A percentile compares a stretch with the other conserved stretches of the same genome.
Conservation (phyloP, 2,888 invertebrate species). For the Dynastes maya region DNA sequence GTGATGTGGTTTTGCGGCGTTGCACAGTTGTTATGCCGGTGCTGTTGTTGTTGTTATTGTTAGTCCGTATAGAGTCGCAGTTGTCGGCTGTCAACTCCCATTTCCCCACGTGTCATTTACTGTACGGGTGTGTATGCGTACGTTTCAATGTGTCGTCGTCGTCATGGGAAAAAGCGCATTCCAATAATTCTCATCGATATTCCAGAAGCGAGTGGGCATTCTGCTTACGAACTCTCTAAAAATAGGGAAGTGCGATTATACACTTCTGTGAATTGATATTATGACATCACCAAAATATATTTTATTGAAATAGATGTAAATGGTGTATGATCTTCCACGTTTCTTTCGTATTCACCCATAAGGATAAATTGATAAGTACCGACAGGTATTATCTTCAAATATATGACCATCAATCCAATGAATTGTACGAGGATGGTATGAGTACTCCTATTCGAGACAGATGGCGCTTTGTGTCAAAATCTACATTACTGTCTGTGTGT, state of each 20-base stretch:
- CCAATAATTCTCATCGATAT: conserved; percentile 3
- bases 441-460: no score
- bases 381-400: no score
- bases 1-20: conserved; percentile 4
- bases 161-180: conserved; percentile 16
- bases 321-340: no score
- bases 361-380: no score
- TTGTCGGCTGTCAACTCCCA: background rate
- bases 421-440: no score
- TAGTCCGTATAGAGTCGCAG: background rate
- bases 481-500: no score
- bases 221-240: background rate
- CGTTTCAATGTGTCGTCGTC: background rate
- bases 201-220: background rate
- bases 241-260: background rate
- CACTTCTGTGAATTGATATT: background rate
- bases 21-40: conserved; percentile 1
- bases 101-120: conserved; percentile 3
- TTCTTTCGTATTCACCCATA: no score
- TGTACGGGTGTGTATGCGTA: background rate
- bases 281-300: background rate
- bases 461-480: no score
- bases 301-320: no score
- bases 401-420: no score
- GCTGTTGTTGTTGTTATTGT: background rate